Conservation (phyloP, 2,888 invertebrate genomes). For the Apeira syringaria region DNA sequence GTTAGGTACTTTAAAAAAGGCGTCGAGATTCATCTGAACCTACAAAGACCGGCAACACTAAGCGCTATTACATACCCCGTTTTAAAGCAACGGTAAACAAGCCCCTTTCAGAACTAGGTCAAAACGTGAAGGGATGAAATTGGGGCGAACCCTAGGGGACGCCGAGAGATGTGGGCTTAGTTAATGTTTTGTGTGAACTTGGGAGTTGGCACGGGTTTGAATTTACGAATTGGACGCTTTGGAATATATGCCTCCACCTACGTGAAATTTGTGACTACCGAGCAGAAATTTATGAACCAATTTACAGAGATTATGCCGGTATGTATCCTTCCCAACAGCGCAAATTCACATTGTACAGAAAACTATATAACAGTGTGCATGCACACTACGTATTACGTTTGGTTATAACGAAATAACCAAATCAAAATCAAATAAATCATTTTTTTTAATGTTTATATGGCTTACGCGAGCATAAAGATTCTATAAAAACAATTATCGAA, state of each 20-base stretch:
- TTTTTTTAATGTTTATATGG: no score
- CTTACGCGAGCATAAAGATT: no score
- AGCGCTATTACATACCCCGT: slow-evolving; percentile 72
- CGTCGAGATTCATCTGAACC: slow-evolving; percentile 1
- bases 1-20: no score
- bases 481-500: no score
- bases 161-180: slow-evolving; percentile 41
- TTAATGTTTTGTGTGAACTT: slow-evolving; percentile 45
- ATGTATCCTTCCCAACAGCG: no score
- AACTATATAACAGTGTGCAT: no score
- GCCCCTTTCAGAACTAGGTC: slow-evolving; percentile 75
- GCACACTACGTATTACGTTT: no score
- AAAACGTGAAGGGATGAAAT: slow-evolving; percentile 73
- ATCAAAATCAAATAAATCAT: no score
- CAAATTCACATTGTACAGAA: no score
- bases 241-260: slow-evolving; percentile 2
- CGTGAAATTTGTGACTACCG: neutral
- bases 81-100: slow-evolving; percentile 74
- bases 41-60: slow-evolving; percentile 40
- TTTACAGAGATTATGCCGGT: neutral
- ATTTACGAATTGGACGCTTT: slow-evolving; percentile 23
- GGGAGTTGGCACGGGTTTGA: slow-evolving; percentile 38
- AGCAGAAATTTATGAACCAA: neutral
- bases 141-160: slow-evolving; percentile 72
- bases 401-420: no score